Percentiles rank a stretch among this genome's conserved stretches.
These are phyloP conservation scores for Ferdinandea cuprea DNA, from an alignment of 2,888 invertebrate species.

Conservation along the genomic window DNA sequence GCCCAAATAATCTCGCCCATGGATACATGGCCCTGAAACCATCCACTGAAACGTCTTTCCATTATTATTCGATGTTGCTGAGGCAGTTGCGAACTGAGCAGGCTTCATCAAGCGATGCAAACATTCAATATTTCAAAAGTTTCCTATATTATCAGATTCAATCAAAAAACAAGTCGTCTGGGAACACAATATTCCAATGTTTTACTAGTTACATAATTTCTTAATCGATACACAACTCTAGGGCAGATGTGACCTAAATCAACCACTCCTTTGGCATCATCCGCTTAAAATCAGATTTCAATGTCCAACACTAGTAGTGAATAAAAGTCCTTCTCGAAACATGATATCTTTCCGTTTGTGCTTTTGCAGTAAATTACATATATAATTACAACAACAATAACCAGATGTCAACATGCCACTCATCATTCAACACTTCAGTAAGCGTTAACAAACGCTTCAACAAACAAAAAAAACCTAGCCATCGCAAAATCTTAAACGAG, in stretches of 20 bases:
- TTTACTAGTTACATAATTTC: too few relatives aligned
- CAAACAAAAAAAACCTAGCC: constrained; percentile 10
- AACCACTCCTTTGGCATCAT: constrained; percentile 1
- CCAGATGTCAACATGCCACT: constrained; percentile 39
- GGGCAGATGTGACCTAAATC: neutral
- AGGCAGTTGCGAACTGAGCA: too few relatives aligned
- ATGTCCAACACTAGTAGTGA: neutral
- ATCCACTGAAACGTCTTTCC: too few relatives aligned
- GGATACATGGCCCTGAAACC: too few relatives aligned
- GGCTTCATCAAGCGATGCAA: too few relatives aligned
- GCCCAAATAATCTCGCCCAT: too few relatives aligned
- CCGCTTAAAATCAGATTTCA: neutral
- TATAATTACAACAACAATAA: constrained; percentile 37
- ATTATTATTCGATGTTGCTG: too few relatives aligned
- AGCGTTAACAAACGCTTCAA: neutral
- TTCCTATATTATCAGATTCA: too few relatives aligned
- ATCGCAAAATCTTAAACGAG: constrained; percentile 47
- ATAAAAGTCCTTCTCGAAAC: constrained; percentile 15
- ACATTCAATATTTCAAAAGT: too few relatives aligned
- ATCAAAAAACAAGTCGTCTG: too few relatives aligned
- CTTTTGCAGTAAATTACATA: constrained; percentile 16
- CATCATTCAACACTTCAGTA: constrained; percentile 10
- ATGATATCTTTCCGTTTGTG: constrained; percentile 34
- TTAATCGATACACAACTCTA: neutral
- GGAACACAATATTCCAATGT: too few relatives aligned